phyloP scores from a whole-genome alignment of 2,113 vertebrate species.

The Siniperca chuatsi region DNA sequence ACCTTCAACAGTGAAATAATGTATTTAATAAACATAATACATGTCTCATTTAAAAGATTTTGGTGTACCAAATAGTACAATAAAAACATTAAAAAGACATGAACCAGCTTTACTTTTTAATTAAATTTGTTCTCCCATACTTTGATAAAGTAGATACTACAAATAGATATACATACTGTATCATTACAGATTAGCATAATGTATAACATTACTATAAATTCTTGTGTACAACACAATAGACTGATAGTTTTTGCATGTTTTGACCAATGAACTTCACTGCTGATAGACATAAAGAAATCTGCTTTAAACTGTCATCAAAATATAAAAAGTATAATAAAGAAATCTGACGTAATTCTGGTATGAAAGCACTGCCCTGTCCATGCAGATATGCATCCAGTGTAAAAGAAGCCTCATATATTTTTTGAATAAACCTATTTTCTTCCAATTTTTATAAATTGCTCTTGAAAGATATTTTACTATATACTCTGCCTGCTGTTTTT shows the following conservation, averaged over 20 bases:
- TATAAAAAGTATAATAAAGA: conserved; percentile 23
- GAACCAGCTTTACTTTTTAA: conserved; percentile 30
- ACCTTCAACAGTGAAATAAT: not conserved
- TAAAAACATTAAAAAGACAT: conserved; percentile 19
- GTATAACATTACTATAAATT: conserved; percentile 76
- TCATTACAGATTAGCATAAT: conserved; percentile 70
- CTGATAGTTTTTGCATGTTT: conserved; percentile 27
- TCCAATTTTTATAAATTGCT: not conserved
- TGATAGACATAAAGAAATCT: conserved; percentile 33
- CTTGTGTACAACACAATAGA: conserved; percentile 74
- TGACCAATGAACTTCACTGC: conserved; percentile 19
- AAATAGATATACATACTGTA: conserved; percentile 65
- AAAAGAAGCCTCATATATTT: conserved; percentile 50
- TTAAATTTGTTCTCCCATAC: conserved; percentile 37
- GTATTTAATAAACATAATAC: not conserved
- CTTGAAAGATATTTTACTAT: conserved; percentile 1
- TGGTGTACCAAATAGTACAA: not conserved
- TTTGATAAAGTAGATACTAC: conserved; percentile 69
- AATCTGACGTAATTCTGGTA: conserved; percentile 18
- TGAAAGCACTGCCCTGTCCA: conserved; percentile 35
- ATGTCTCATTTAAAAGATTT: not conserved
- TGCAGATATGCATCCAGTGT: conserved; percentile 78
- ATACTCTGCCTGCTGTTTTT: not conserved
- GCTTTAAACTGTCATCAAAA: conserved; percentile 22
- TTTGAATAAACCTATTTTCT: conserved; percentile 7